Percentiles rank a stretch among this genome's conserved stretches.
phyloP scores from a whole-genome alignment of 2,113 vertebrate species.

The Burhinus oedicnemus region DNA sequence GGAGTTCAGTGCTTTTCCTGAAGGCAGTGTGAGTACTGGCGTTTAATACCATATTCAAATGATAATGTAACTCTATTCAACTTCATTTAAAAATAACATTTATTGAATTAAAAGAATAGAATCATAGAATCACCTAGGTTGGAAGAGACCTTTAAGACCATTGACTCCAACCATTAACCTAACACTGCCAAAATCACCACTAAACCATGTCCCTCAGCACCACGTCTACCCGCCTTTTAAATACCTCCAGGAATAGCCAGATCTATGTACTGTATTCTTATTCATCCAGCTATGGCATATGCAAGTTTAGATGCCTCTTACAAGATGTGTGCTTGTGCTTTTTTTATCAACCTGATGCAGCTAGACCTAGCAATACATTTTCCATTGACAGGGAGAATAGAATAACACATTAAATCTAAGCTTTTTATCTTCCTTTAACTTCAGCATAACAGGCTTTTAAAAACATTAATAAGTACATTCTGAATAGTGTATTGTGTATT shows the following conservation, averaged over 20 bases:
- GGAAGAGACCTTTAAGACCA: no score
- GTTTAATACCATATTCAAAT: background rate
- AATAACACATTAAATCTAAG: background rate
- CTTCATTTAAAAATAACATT: background rate
- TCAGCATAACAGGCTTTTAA: background rate
- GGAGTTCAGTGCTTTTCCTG: background rate
- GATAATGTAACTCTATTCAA: background rate
- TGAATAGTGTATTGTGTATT: background rate
- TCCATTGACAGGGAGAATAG: background rate
- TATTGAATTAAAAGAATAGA: background rate
- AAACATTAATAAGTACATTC: background rate
- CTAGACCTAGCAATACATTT: background rate
- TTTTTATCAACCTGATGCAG: background rate
- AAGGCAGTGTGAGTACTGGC: background rate
- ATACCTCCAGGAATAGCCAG: background rate
- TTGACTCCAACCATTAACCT: no score
- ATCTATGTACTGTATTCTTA: background rate
- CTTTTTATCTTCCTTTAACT: background rate
- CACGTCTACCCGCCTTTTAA: no score
- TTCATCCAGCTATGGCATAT: background rate
- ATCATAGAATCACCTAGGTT: no score
- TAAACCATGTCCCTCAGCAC: no score
- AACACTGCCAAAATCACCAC: no score
- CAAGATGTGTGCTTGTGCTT: background rate
- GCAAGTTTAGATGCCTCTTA: background rate